Evolutionary conservation across 2,888 invertebrate genomes (phyloP).

Genomic region (Drosophila subquinaria): DNA sequence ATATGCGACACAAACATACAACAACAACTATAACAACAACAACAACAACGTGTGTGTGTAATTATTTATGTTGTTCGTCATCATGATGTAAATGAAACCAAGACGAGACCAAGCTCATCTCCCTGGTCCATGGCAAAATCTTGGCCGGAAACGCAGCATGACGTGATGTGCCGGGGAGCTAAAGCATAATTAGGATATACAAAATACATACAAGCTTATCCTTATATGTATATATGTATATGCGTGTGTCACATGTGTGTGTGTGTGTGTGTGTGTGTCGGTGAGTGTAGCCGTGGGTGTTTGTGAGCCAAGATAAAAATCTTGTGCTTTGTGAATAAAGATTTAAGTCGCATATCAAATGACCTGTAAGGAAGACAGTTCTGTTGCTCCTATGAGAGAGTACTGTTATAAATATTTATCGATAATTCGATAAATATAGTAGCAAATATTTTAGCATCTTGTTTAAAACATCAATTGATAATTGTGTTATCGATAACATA

Average conservation of each 20-base stretch:
- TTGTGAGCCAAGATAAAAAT: slow-evolving; percentile 1
- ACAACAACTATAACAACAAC: slow-evolving; percentile 20
- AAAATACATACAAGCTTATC: slow-evolving; percentile 16
- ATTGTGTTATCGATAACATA: not conserved
- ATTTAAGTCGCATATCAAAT: slow-evolving; percentile 6
- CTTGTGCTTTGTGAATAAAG: not conserved
- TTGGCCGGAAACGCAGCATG: slow-evolving; percentile 59
- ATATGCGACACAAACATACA: slow-evolving; percentile 51
- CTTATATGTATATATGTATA: no score
- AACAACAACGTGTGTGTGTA: slow-evolving; percentile 46
- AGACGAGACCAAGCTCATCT: slow-evolving; percentile 18
- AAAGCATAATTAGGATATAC: slow-evolving; percentile 55
- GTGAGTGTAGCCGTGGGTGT: slow-evolving; percentile 1
- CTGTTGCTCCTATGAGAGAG: no score
- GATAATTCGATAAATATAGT: no score
- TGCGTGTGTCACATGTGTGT: not conserved
- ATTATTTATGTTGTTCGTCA: slow-evolving; percentile 74
- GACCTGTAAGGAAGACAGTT: not conserved
- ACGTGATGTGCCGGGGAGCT: slow-evolving; percentile 42
- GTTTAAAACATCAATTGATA: not conserved
- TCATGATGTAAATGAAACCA: slow-evolving; percentile 74
- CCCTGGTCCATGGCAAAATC: slow-evolving; percentile 44
- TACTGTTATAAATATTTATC: no score
- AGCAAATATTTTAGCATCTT: no score
- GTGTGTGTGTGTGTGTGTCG: not conserved